A percentile compares a stretch with the other conserved stretches of the same genome.
These are phyloP conservation scores for Epinephelus awoara DNA, from an alignment of 2,797 vertebrate genomes.

Conservation along the genomic window DNA sequence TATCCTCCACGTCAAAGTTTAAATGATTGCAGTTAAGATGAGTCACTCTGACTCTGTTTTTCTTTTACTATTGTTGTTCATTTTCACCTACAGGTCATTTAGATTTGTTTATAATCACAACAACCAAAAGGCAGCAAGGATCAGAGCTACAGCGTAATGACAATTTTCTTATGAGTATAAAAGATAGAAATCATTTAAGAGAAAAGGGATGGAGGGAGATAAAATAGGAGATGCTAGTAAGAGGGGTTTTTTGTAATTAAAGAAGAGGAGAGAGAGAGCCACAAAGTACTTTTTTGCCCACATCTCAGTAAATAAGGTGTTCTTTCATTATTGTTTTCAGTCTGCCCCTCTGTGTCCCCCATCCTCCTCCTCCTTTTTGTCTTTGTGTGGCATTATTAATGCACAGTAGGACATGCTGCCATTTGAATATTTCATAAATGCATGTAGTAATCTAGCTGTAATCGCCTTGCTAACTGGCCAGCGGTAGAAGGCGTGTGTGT, in stretches of 20 bases:
- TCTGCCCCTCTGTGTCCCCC: constrained; percentile 39
- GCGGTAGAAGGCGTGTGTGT: constrained; percentile 79
- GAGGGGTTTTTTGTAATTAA: constrained; percentile 23
- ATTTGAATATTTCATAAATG: constrained; percentile 98
- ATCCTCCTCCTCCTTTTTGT: constrained; percentile 77
- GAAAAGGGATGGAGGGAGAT: constrained; percentile 2
- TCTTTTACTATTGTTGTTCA: neutral
- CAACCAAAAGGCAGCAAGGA: constrained; percentile 7
- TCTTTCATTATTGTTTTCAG: constrained; percentile 63
- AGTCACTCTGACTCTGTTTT: constrained; percentile 5
- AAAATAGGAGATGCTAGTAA: constrained; percentile 9
- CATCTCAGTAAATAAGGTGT: constrained; percentile 53
- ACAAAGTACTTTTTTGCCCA: constrained; percentile 20
- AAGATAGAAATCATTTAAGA: constrained; percentile 1
- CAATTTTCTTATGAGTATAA: neutral
- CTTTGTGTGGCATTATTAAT: constrained; percentile 96
- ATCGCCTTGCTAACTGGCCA: constrained; percentile 95
- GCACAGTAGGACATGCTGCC: constrained; percentile 94
- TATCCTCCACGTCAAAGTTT: constrained; percentile 45
- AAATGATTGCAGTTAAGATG: constrained; percentile 19
- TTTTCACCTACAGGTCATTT: neutral
- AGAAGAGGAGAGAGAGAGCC: neutral
- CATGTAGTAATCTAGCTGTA: constrained; percentile 96
- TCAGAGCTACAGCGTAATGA: constrained; percentile 11
- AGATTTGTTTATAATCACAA: constrained; percentile 8